phyloP scores from a whole-genome alignment of 2,888 invertebrate genomes.

The Scaptomyza flava region DNA sequence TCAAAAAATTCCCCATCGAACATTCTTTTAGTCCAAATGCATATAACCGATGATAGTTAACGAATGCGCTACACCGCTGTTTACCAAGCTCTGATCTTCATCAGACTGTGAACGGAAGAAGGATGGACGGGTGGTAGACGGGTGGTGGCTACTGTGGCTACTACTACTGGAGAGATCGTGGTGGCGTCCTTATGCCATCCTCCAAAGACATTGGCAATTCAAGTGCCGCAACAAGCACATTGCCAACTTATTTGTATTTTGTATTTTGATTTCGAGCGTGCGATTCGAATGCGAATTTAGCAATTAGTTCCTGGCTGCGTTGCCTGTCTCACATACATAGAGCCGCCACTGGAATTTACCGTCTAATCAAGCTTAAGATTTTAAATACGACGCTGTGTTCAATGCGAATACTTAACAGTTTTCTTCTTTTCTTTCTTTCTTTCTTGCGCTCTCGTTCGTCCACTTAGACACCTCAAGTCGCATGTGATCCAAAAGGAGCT shows the following conservation, averaged over 20 bases:
- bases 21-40: neutral
- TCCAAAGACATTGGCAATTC: constrained; percentile 43
- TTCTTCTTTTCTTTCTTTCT: constrained; percentile 4
- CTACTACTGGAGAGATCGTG: constrained; percentile 13
- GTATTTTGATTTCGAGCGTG: constrained; percentile 61
- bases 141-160: constrained; percentile 5
- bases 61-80: constrained; percentile 26
- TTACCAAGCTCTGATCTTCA: constrained; percentile 54
- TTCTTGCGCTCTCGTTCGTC: neutral
- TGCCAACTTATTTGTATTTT: constrained; percentile 58
- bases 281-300: constrained; percentile 77
- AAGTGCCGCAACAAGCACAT: constrained; percentile 17
- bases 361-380: constrained; percentile 67
- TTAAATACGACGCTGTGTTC: constrained; percentile 62
- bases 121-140: neutral
- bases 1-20: too few species aligned
- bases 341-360: constrained; percentile 74
- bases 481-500: constrained; percentile 66
- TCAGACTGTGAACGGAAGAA: constrained; percentile 41
- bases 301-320: constrained; percentile 64
- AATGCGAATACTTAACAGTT: constrained; percentile 41
- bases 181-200: constrained; percentile 41
- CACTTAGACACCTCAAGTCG: constrained; percentile 73
- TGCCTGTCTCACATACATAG: constrained; percentile 23
- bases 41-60: neutral